Evolutionary conservation across 2,888 invertebrate species (phyloP).

Genomic region (Rotaria macrura): DNA sequence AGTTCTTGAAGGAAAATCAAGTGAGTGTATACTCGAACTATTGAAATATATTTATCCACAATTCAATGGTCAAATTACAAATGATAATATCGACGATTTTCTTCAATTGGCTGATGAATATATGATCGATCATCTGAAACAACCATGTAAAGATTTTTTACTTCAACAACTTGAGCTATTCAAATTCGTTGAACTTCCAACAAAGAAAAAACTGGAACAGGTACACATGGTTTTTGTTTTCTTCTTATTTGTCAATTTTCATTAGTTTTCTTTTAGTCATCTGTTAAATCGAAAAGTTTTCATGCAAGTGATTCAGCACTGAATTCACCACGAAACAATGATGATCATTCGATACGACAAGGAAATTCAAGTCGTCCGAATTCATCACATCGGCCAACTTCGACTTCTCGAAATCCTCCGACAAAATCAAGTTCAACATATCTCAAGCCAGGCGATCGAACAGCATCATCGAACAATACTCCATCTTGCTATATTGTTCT

Average conservation of each 20-base stretch:
- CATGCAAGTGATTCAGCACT: slow-evolving; percentile 9
- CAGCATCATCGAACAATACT: background rate
- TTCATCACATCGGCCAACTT: background rate
- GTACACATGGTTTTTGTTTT: background rate
- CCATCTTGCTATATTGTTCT: background rate
- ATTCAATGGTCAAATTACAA: background rate
- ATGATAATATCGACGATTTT: background rate
- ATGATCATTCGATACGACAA: background rate
- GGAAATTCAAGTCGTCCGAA: background rate
- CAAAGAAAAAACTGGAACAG: background rate
- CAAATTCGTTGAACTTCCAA: background rate
- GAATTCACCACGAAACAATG: background rate
- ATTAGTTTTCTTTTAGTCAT: background rate
- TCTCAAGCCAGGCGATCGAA: background rate
- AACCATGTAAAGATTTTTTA: slow-evolving; percentile 10
- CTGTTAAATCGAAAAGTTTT: background rate
- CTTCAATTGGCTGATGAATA: slow-evolving; percentile 13
- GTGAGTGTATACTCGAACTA: background rate
- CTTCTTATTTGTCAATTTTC: too few relatives aligned
- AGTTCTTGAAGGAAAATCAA: background rate
- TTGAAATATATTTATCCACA: slow-evolving; percentile 16
- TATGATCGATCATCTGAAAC: slow-evolving; percentile 4
- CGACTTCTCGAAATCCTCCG: background rate
- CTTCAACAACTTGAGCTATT: background rate
- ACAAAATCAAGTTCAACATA: background rate